phyloP scores from a whole-genome alignment of 2,888 invertebrate genomes.

The Aphidoletes aphidimyza region DNA sequence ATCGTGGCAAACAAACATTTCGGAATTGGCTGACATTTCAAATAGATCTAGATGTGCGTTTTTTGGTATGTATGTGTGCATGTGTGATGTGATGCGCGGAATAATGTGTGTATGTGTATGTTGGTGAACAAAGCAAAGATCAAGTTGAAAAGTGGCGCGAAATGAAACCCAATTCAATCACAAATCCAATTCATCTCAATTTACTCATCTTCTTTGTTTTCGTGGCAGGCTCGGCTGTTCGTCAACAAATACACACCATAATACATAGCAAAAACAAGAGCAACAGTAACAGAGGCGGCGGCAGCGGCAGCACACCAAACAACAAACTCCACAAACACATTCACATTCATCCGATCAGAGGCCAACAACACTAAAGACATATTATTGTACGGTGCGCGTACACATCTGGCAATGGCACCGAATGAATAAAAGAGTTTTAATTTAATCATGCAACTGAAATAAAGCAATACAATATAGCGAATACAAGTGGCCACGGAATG shows the following conservation, averaged over 20 bases:
- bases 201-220: slow-evolving; percentile 21
- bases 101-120: not conserved
- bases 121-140: slow-evolving; percentile 25
- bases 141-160: slow-evolving; percentile 12
- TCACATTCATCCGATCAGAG: too few relatives aligned
- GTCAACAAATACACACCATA: too few relatives aligned
- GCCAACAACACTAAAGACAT: too few relatives aligned
- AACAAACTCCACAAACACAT: too few relatives aligned
- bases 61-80: not conserved
- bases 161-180: slow-evolving; percentile 43
- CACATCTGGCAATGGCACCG: slow-evolving; percentile 14
- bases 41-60: slow-evolving; percentile 20
- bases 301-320: too few relatives aligned
- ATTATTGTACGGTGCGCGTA: not conserved
- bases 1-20: not conserved
- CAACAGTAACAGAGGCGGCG: too few relatives aligned
- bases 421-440: slow-evolving; percentile 39
- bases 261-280: too few relatives aligned
- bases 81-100: not conserved
- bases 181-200: slow-evolving; percentile 50
- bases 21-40: slow-evolving; percentile 3
- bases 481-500: not conserved
- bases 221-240: too few relatives aligned
- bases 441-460: slow-evolving; percentile 31
- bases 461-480: not conserved